Base-by-base conservation (phyloP, 2,113 vertebrate species). In the Montifringilla adamsi region DNA sequence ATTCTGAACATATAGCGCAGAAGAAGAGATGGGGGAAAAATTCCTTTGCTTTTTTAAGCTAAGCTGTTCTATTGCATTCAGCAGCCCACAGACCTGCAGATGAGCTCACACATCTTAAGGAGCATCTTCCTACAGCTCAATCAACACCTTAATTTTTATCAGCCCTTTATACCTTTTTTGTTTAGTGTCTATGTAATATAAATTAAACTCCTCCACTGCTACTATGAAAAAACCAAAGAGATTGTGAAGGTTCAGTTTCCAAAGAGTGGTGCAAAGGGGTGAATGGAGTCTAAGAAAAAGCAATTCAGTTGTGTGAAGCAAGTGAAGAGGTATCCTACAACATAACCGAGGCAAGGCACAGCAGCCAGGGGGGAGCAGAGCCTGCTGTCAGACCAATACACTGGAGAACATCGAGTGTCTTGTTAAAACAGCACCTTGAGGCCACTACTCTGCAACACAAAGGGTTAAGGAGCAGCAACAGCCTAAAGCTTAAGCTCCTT, bases 331-430 rank as follows among this genome's bases (percentile, higher is more conserved):
- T 10, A 23, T 26, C 50, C 59, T 23, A 18, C 21, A 20, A 41
- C 1, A 5, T 1, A n/a, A 70, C 23, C 1, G 0, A 75, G 37
- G 33, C 37, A 47, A 60, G 37, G 39, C 3, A 2, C 1, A 72
- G 59, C 58, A 80, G 67, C 4, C 41, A 53, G 27, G 33, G 5
- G 16, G 49, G 30, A 80, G 22, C 24, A n/a, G 52, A 52, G 27
- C 27, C 23, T 66, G 35, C 49, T 41, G 15, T 19, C 37, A 49
- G 15, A 59, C 35, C 0, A 27, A 7, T 0, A 6, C 18, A 17
- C 6, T 0, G 7, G 11, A 44, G 33, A 2, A 10, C n/a, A 58
- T 4, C 0, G 1, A 19, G 3, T 0, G 12, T 7, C 63, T 23
- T 0, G 0, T 21, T 19, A 10, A 10, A 64, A 23, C 19, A 62